These are phyloP conservation scores for Calephelis nemesis DNA, from an alignment of 1,140 invertebrate genomes.

Conservation along the genomic window DNA sequence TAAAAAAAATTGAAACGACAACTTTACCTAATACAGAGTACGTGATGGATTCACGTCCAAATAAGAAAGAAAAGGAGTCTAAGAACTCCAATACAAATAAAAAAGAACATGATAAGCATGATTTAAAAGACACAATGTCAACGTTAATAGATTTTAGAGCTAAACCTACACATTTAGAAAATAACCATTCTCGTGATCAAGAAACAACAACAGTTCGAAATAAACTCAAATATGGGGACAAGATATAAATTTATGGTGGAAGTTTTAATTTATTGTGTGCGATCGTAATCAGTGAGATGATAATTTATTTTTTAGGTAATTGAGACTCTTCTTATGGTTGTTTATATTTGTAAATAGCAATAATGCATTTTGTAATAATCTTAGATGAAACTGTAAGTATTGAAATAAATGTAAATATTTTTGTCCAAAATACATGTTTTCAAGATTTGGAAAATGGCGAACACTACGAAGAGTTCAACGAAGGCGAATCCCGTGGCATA, in stretches of 20 bases:
- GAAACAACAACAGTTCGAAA: conserved; percentile 35
- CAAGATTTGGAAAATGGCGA: too few species aligned
- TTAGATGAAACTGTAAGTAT: conserved; percentile 44
- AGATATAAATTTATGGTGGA: conserved; percentile 53
- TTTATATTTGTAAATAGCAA: conserved; percentile 36
- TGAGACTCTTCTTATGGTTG: conserved; percentile 13
- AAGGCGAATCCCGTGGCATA: too few species aligned
- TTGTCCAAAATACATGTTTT: too few species aligned
- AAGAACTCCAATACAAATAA: neutral
- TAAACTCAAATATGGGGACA: conserved; percentile 69
- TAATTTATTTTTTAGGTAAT: conserved; percentile 23
- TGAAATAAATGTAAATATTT: conserved; percentile 29
- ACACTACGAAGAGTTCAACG: too few species aligned
- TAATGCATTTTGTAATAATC: conserved; percentile 66
- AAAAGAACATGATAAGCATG: conserved; percentile 14
- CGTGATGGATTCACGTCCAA: conserved; percentile 11
- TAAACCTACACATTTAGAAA: conserved; percentile 28
- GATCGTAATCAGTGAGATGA: conserved; percentile 22
- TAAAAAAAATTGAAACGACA: neutral
- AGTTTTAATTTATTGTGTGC: conserved; percentile 18
- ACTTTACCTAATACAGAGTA: conserved; percentile 12
- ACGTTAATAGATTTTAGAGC: conserved; percentile 28
- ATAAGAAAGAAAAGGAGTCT: conserved; percentile 17
- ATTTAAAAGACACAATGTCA: conserved; percentile 21
- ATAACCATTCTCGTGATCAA: conserved; percentile 24